Evolutionary conservation across 2,113 vertebrate genomes (phyloP).

Genomic region (Myotis davidii): DNA sequence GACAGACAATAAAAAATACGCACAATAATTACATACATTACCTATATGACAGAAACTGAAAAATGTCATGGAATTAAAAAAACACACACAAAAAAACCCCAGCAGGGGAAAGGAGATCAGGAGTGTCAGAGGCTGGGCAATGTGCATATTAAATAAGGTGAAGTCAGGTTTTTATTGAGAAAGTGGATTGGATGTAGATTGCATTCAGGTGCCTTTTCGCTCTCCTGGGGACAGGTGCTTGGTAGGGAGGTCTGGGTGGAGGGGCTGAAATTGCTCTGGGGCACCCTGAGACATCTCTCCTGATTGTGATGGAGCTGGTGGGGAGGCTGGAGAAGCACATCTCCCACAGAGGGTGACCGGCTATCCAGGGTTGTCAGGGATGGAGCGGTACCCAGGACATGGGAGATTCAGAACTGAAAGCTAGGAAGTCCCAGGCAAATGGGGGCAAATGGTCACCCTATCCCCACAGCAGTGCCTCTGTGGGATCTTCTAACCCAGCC

Average conservation of each 20-base stretch:
- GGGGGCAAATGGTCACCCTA: too few relatives aligned
- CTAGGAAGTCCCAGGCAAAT: too few relatives aligned
- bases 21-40: background rate
- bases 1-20: background rate
- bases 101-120: background rate
- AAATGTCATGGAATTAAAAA: background rate
- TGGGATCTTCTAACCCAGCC: background rate
- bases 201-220: background rate
- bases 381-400: too few relatives aligned
- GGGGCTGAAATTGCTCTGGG: too few relatives aligned
- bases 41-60: background rate
- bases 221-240: background rate
- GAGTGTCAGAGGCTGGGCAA: background rate
- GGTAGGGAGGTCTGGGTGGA: background rate
- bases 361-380: too few relatives aligned
- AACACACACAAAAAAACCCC: background rate
- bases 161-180: background rate
- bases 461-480: too few relatives aligned
- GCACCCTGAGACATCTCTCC: too few relatives aligned
- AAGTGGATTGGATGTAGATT: background rate
- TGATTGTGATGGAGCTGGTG: too few relatives aligned
- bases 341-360: too few relatives aligned
- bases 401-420: too few relatives aligned
- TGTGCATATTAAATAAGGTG: background rate
- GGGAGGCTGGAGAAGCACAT: too few relatives aligned